Evolutionary conservation across 2,113 vertebrate species (phyloP), one percentile per base, ranked within the genome.

Genomic region (Barbus barbus): DNA sequence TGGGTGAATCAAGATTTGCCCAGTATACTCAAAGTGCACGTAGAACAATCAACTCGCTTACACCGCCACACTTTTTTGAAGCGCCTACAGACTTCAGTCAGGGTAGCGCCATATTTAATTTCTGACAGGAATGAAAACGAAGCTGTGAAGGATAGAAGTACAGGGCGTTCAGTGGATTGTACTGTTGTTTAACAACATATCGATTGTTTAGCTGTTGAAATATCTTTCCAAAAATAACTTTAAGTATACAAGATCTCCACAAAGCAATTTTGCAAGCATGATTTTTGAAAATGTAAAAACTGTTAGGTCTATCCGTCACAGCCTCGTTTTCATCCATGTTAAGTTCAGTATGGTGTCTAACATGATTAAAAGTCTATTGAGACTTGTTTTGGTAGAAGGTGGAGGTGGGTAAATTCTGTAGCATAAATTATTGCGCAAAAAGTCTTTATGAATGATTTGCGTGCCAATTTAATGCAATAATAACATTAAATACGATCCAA

Each of bases 101-200:
- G 20, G 53, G 20, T 58, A 58, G 53, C 20, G 9, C 22, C 22
- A n/a, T n/a, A n/a, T 58, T 3, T 58, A 58, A 58, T 58, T 58
- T 58, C 2, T 58, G 22, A 58, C 53, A 58, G 53, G 53, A 58
- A 58, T 9, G 22, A 58, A n/a, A n/a, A 58, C 3, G 22, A 58
- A 22, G 53, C 53, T 58, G 20, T 56, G 53, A 58, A 22, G 22
- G 53, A 58, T 9, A 58, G 53, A 58, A 22, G 53, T 58, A 58
- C 22, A 58, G 53, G 2, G 20, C 8, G 8, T 58, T 56, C 53
- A 56, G 20, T 56, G 53, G 53, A 56, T n/a, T 58, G 53, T 11
- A n/a, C 53, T 58, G 53, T n/a, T 58, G 53, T 58, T n/a, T 58
- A 58, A 58, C 53, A 58, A 58, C 53, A 58, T 58, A 58, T 58